Conservation (phyloP, 2,113 vertebrate genomes). For the Greenwoodochromis staneri region DNA sequence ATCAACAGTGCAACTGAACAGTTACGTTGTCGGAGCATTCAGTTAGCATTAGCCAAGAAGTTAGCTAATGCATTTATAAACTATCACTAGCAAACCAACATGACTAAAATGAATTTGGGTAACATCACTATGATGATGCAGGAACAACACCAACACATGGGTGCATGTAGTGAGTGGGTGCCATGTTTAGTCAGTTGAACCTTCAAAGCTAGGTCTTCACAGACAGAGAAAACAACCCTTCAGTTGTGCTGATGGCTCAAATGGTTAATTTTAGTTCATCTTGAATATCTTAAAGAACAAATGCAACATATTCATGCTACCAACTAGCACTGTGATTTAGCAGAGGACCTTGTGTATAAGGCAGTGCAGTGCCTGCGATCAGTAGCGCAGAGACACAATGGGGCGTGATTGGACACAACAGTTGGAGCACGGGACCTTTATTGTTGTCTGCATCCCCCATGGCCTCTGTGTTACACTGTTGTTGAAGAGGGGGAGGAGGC, state of each 20-base stretch:
- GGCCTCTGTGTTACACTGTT: slow-evolving; percentile 19
- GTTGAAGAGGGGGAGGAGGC: slow-evolving; percentile 25
- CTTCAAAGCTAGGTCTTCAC: background rate
- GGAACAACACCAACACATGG: background rate
- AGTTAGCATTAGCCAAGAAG: background rate
- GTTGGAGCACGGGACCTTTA: slow-evolving; percentile 20
- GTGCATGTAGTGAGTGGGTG: background rate
- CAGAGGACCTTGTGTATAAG: background rate
- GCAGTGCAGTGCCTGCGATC: background rate
- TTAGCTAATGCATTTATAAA: background rate
- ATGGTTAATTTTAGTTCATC: background rate
- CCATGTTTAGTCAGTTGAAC: background rate
- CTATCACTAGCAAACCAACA: background rate
- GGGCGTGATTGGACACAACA: slow-evolving; percentile 35
- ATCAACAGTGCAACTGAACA: background rate
- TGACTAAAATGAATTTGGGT: background rate
- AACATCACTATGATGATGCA: background rate
- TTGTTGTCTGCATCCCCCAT: slow-evolving; percentile 47
- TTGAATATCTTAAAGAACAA: background rate
- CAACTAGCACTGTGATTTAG: background rate
- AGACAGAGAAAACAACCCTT: background rate
- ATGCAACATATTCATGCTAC: background rate
- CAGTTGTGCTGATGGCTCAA: background rate
- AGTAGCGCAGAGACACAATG: slow-evolving; percentile 23
- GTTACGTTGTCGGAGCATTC: background rate